Evolutionary conservation across 64 coral and sea anemone genomes (phyloP).

Genomic region (Hydrozoanthus tunicans): DNA sequence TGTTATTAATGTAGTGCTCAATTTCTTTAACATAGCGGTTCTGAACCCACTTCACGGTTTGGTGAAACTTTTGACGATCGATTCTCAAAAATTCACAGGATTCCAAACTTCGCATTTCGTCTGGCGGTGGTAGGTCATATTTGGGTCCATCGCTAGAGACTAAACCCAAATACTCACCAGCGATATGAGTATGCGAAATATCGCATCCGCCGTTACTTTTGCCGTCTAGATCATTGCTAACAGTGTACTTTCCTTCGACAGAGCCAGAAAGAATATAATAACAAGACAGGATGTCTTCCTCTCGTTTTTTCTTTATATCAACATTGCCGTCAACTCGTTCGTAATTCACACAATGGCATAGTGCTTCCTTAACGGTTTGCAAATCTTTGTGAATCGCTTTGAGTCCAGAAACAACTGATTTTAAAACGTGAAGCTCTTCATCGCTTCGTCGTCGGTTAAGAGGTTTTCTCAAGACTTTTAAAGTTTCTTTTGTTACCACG

Average conservation of each 20-base stretch:
- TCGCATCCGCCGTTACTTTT: background rate
- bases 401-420: conserved; percentile 82
- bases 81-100: conserved; percentile 86
- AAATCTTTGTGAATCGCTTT: conserved; percentile 91
- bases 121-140: conserved; percentile 83
- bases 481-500: conserved; percentile 69
- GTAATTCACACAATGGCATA: conserved; percentile 72
- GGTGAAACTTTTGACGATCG: conserved; percentile 81
- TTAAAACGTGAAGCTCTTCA: conserved; percentile 72
- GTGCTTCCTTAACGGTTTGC: conserved; percentile 87
- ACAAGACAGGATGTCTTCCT: conserved; percentile 80
- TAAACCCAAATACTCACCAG: conserved; percentile 89
- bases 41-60: conserved; percentile 64
- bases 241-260: conserved; percentile 75
- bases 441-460: conserved; percentile 36
- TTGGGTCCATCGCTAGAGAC: conserved; percentile 86
- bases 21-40: conserved; percentile 82
- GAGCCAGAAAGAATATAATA: conserved; percentile 94
- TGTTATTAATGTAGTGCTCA: conserved; percentile 68
- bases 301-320: conserved; percentile 65
- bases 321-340: conserved; percentile 76
- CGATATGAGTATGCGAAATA: conserved; percentile 89
- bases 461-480: conserved; percentile 65
- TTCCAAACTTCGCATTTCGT: conserved; percentile 77
- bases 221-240: conserved; percentile 46